Evolutionary conservation across 2,113 vertebrate species (phyloP).

Genomic region (Thermophis baileyi): DNA sequence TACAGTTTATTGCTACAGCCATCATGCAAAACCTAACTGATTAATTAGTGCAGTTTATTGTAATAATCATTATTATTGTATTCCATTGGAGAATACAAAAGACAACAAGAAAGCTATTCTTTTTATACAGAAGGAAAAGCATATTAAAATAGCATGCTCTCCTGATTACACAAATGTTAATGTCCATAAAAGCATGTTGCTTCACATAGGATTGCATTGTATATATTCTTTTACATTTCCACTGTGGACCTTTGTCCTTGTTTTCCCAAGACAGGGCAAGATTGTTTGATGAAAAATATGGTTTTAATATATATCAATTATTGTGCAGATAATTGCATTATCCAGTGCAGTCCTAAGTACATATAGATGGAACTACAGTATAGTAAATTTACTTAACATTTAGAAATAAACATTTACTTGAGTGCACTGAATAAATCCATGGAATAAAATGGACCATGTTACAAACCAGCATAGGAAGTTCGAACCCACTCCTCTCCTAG

Average conservation of each 20-base stretch:
- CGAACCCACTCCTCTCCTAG: too few relatives aligned
- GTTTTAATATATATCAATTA: not conserved
- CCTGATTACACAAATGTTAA: not conserved
- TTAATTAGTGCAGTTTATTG: not conserved
- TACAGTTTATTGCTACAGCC: not conserved
- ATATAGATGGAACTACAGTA: not conserved
- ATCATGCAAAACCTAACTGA: not conserved
- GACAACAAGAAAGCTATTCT: not conserved
- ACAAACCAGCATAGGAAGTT: too few relatives aligned
- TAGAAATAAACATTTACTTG: not conserved
- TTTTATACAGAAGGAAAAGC: not conserved
- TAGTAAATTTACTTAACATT: not conserved
- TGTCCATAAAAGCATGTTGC: not conserved
- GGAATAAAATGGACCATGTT: too few relatives aligned
- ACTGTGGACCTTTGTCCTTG: not conserved
- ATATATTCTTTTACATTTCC: not conserved
- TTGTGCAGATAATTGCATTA: not conserved
- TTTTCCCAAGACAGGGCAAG: not conserved
- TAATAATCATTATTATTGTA: not conserved
- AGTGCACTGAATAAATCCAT: not conserved
- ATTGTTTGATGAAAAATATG: not conserved
- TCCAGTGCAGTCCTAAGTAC: not conserved
- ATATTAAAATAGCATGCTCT: not conserved
- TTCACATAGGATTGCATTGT: not conserved
- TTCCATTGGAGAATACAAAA: not conserved